Evolutionary conservation across 2,797 vertebrate genomes (phyloP).

Genomic region (Alauda arvensis): DNA sequence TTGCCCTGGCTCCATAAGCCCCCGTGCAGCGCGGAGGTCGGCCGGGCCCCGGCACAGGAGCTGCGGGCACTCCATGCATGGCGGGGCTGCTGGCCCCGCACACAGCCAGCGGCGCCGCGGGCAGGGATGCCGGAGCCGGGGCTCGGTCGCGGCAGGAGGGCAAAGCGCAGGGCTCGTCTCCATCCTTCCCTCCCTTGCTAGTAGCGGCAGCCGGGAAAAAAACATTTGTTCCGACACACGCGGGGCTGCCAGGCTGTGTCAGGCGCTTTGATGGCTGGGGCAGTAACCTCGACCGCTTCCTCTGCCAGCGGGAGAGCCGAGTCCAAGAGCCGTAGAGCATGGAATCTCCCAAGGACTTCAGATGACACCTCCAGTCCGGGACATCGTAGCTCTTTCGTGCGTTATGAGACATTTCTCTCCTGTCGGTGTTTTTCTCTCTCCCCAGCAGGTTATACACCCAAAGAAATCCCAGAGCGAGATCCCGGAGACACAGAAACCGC

Average conservation of each 20-base stretch:
- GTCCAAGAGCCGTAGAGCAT: not conserved
- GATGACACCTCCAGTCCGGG: not conserved
- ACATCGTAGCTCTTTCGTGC: not conserved
- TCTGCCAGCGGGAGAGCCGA: not conserved
- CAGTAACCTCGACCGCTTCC: not conserved
- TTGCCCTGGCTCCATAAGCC: not conserved
- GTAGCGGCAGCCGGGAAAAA: not conserved
- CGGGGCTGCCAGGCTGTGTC: not conserved
- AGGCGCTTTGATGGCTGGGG: not conserved
- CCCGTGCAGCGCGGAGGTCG: not conserved
- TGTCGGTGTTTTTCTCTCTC: not conserved
- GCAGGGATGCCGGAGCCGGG: not conserved
- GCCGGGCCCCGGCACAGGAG: rapidly evolving
- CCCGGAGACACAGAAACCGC: rapidly evolving
- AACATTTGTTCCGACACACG: not conserved
- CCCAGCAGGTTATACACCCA: not conserved
- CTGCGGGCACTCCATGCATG: rapidly evolving
- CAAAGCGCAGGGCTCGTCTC: not conserved
- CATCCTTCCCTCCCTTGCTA: not conserved
- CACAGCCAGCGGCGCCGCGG: rapidly evolving
- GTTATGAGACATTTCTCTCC: not conserved
- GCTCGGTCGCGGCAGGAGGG: not conserved
- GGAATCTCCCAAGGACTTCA: not conserved
- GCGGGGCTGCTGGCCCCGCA: not conserved
- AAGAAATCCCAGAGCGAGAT: not conserved